A percentile compares a stretch with the other conserved stretches of the same genome.
Evolutionary conservation across 2,797 vertebrate genomes (phyloP).

Genomic region (Microctenopoma lineatum): DNA sequence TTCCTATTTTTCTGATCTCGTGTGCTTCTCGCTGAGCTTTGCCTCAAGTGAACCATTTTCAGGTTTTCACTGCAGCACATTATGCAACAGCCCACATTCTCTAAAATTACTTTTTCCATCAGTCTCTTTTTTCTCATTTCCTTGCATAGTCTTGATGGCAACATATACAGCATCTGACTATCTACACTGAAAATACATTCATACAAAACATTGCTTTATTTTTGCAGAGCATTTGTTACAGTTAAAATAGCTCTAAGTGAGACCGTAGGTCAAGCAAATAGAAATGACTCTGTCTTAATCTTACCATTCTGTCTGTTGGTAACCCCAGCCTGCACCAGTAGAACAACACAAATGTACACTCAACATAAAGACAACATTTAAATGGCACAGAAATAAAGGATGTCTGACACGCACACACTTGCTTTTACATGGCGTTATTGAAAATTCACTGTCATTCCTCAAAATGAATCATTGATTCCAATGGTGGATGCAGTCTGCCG

Average conservation of each 20-base stretch:
- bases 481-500: too few relatives aligned
- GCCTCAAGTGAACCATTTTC: conserved; percentile 46
- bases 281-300: background rate
- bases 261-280: background rate
- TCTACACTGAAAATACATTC: background rate
- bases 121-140: conserved; percentile 2
- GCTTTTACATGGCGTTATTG: too few relatives aligned
- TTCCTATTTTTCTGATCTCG: conserved; percentile 15
- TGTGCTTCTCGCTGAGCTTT: conserved; percentile 13
- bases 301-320: background rate
- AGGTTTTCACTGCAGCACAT: conserved; percentile 54
- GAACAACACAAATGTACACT: background rate
- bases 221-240: background rate
- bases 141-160: background rate
- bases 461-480: too few relatives aligned
- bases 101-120: conserved; percentile 33
- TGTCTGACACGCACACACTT: too few relatives aligned
- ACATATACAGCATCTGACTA: background rate
- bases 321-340: background rate
- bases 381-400: too few relatives aligned
- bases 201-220: background rate
- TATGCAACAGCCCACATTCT: conserved; percentile 54
- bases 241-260: background rate
- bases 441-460: too few relatives aligned
- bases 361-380: too few relatives aligned